phyloP scores from a whole-genome alignment of 2,797 vertebrate genomes.

The Cirrhinus mrigala region DNA sequence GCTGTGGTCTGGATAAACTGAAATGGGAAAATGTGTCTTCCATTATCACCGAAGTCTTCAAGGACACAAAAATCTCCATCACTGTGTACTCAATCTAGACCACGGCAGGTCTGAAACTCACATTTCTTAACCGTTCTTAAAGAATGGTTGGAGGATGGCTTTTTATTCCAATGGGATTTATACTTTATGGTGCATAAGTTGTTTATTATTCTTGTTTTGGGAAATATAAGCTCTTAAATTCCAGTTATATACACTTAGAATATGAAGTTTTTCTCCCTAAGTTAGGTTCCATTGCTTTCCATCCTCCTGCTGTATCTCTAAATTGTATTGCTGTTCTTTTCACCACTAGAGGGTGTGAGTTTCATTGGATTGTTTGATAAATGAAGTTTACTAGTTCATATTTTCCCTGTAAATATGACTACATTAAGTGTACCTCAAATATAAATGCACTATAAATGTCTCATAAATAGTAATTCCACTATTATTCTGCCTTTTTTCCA shows the following conservation, averaged over 20 bases:
- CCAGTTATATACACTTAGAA: background rate
- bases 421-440: background rate
- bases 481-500: background rate
- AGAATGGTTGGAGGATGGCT: background rate
- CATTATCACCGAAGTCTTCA: slow-evolving; percentile 88
- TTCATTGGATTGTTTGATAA: background rate
- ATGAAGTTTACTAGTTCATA: background rate
- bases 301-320: background rate
- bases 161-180: slow-evolving; percentile 20
- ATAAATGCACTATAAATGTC: background rate
- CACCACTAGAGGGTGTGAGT: background rate
- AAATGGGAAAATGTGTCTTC: slow-evolving; percentile 84
- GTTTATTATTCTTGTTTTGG: background rate
- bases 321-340: background rate
- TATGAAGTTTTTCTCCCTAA: background rate
- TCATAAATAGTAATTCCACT: background rate
- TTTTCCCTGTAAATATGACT: background rate
- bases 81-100: slow-evolving; percentile 85
- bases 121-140: background rate
- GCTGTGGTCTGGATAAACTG: slow-evolving; percentile 91
- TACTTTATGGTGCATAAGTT: background rate
- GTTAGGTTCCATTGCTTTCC: background rate
- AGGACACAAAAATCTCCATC: slow-evolving; percentile 82
- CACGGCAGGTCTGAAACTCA: background rate
- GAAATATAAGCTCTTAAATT: background rate